Conservation (phyloP, 2,113 vertebrate species). For the Sitta europaea region DNA sequence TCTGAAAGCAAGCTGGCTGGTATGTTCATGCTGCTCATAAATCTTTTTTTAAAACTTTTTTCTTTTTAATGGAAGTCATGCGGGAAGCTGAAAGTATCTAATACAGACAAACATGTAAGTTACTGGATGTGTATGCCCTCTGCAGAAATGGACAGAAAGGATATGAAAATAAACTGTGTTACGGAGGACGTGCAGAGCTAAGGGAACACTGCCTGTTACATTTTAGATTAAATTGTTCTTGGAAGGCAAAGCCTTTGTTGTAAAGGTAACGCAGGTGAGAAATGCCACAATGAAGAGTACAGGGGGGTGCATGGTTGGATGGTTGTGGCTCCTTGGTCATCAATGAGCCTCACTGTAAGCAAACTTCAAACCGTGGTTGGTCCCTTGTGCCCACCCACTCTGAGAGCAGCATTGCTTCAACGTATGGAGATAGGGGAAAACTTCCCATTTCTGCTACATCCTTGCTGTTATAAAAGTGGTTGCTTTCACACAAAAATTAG, state of each 20-base stretch:
- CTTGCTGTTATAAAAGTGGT: neutral
- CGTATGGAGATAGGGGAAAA: fast-evolving
- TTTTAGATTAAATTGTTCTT: neutral
- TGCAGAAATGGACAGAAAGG: neutral
- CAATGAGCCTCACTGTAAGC: neutral
- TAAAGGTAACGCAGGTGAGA: neutral
- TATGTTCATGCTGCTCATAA: neutral
- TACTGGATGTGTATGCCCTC: neutral
- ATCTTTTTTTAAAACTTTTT: neutral
- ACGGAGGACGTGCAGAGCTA: neutral
- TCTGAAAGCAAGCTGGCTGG: conserved; percentile 21
- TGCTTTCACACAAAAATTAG: neutral
- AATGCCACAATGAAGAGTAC: neutral
- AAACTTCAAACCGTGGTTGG: fast-evolving
- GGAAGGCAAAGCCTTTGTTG: neutral
- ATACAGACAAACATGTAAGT: neutral
- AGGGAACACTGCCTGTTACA: neutral
- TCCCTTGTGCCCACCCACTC: neutral
- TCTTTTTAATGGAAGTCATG: neutral
- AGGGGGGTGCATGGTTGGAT: no score
- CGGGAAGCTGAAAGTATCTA: neutral
- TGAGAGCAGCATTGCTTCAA: neutral
- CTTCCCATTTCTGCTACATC: neutral
- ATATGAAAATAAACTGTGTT: neutral
- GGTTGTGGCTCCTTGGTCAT: neutral